phyloP scores from a whole-genome alignment of 2,113 vertebrate species.

The Pelusios castaneus region DNA sequence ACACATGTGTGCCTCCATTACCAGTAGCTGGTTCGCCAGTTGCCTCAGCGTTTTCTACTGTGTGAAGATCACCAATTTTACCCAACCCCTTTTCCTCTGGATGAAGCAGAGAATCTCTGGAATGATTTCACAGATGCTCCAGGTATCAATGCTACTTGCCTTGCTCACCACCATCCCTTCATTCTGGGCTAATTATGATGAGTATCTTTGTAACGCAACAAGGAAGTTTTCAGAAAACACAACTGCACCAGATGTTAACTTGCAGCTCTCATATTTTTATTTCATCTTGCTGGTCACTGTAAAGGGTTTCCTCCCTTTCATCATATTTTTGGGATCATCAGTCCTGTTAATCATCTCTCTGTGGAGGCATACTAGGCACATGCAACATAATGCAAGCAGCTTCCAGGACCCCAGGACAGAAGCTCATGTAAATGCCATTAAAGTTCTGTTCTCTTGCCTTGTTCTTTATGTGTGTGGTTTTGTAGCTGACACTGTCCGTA shows the following conservation, averaged over 20 bases:
- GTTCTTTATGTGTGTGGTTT: background rate
- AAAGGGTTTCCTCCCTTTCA: background rate
- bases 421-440: constrained; percentile 1
- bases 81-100: background rate
- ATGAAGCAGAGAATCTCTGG: background rate
- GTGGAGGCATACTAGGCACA: background rate
- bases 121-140: background rate
- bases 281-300: background rate
- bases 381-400: background rate
- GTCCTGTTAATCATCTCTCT: constrained; percentile 16
- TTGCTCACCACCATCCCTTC: background rate
- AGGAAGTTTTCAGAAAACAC: background rate
- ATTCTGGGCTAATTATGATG: background rate
- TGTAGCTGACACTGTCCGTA: background rate
- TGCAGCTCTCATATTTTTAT: background rate
- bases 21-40: constrained; percentile 1
- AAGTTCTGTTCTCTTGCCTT: constrained; percentile 8
- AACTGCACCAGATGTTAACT: background rate
- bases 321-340: background rate
- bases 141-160: background rate
- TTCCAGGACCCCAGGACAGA: background rate
- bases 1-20: background rate
- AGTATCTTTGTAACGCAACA: background rate
- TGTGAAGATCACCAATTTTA: background rate
- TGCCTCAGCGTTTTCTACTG: constrained; percentile 20